These are phyloP conservation scores for Holothuria glaberrima DNA, from an alignment of 35 echinoderm and acorn worm species.

Conservation along the genomic window DNA sequence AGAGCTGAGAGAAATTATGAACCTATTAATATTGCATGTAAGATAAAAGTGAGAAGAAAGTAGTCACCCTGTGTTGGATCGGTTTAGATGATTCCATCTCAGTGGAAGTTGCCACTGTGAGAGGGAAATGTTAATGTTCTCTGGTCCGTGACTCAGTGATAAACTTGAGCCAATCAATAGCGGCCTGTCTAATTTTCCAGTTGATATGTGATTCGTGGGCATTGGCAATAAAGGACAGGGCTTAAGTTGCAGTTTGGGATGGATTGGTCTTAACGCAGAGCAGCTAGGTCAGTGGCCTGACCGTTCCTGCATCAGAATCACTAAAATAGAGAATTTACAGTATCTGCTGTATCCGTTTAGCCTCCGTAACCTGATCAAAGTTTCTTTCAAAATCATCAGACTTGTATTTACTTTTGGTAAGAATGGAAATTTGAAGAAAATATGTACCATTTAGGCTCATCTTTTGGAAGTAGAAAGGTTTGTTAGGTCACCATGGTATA, in stretches of 20 bases:
- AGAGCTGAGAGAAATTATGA: neutral
- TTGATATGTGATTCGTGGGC: neutral
- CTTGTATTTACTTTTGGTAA: too few species aligned
- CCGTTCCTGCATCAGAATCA: neutral
- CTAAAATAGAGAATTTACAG: neutral
- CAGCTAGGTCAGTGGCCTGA: slow-evolving; percentile 35
- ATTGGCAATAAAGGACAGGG: slow-evolving; percentile 3
- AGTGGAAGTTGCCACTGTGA: too few species aligned
- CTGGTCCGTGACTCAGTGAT: slow-evolving; percentile 23
- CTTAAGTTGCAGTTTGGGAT: slow-evolving; percentile 17
- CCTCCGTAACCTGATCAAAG: slow-evolving; percentile 18
- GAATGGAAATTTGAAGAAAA: too few species aligned
- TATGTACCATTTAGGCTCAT: too few species aligned
- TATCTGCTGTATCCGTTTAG: neutral
- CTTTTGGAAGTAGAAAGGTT: too few species aligned
- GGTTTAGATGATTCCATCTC: too few species aligned
- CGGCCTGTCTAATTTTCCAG: neutral
- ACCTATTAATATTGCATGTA: slow-evolving; percentile 17
- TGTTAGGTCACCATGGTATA: too few species aligned
- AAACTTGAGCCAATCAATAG: slow-evolving; percentile 8
- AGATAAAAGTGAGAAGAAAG: neutral
- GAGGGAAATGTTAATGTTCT: neutral
- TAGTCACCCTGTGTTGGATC: too few species aligned
- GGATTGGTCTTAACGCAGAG: neutral
- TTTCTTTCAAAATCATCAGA: too few species aligned